These are phyloP conservation scores for Limonius californicus DNA, from an alignment of 1,140 invertebrate genomes.

Conservation along the genomic window DNA sequence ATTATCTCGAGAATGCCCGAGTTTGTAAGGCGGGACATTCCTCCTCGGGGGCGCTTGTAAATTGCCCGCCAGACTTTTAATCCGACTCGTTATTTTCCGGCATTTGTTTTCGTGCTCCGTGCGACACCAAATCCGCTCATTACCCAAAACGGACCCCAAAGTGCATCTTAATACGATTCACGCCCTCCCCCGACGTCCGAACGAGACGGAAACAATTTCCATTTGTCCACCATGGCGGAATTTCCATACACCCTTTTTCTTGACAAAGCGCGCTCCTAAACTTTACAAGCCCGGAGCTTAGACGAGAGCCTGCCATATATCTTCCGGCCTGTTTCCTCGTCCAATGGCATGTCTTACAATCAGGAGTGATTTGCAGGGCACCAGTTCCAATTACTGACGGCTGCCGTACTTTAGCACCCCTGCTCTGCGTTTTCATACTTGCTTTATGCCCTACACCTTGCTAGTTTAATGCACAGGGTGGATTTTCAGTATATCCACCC, in stretches of 20 bases:
- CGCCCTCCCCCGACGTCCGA: not conserved
- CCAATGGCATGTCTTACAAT: slow-evolving; percentile 38
- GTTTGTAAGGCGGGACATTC: slow-evolving; percentile 13
- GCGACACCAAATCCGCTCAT: no score
- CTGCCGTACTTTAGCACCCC: slow-evolving; percentile 4
- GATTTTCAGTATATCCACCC: no score
- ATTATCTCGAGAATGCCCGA: slow-evolving; percentile 9
- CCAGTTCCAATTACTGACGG: slow-evolving; percentile 36
- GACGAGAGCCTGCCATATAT: slow-evolving; percentile 36
- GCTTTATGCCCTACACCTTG: not conserved
- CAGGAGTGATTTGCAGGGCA: slow-evolving; percentile 40
- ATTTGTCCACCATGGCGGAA: slow-evolving; percentile 19
- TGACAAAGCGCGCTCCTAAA: slow-evolving; percentile 34
- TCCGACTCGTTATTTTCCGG: slow-evolving; percentile 6
- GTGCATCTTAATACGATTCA: no score
- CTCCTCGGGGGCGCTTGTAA: slow-evolving; percentile 9
- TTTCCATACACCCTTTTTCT: slow-evolving; percentile 28
- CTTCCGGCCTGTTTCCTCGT: slow-evolving; percentile 33
- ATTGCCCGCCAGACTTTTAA: slow-evolving; percentile 9
- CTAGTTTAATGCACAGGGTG: no score
- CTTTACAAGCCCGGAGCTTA: slow-evolving; percentile 35
- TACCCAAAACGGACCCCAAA: no score
- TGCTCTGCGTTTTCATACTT: not conserved
- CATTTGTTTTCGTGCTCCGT: not conserved
- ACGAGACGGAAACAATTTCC: not conserved